phyloP scores from a whole-genome alignment of 2,797 vertebrate genomes.

The Danio aesculapii region DNA sequence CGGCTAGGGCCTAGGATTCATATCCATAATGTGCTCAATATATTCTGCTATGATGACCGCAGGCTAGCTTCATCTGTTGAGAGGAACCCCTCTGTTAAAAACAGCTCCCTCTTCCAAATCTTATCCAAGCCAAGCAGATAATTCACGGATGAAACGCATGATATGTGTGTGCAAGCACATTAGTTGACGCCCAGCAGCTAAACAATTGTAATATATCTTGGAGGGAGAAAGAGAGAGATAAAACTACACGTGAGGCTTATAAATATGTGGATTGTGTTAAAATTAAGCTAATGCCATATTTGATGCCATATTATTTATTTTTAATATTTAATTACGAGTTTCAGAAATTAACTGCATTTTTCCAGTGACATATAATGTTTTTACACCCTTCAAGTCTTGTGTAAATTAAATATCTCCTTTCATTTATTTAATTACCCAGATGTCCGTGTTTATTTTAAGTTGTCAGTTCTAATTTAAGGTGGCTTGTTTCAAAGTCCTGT shows the following conservation, averaged over 20 bases:
- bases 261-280: constrained; percentile 57
- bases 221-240: constrained; percentile 48
- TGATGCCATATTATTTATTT: background rate
- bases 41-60: constrained; percentile 82
- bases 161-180: constrained; percentile 66
- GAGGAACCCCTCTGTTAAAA: constrained; percentile 72
- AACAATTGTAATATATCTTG: constrained; percentile 59
- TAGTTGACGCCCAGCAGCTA: constrained; percentile 58
- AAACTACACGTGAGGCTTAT: constrained; percentile 43
- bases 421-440: constrained; percentile 82
- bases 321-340: constrained; percentile 17
- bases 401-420: constrained; percentile 81
- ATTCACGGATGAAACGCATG: constrained; percentile 78
- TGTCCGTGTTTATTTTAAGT: constrained; percentile 80
- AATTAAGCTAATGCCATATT: constrained; percentile 43
- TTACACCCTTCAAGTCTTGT: constrained; percentile 72
- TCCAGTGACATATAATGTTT: constrained; percentile 65
- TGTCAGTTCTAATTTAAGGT: constrained; percentile 82
- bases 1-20: constrained; percentile 80
- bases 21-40: constrained; percentile 86
- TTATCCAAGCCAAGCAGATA: constrained; percentile 77
- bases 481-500: constrained; percentile 80
- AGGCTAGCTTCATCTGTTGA: constrained; percentile 71
- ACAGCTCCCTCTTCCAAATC: constrained; percentile 77
- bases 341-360: constrained; percentile 23